Base-by-base conservation (phyloP, 2,113 vertebrate genomes). In the Microcebus griseorufus region DNA sequence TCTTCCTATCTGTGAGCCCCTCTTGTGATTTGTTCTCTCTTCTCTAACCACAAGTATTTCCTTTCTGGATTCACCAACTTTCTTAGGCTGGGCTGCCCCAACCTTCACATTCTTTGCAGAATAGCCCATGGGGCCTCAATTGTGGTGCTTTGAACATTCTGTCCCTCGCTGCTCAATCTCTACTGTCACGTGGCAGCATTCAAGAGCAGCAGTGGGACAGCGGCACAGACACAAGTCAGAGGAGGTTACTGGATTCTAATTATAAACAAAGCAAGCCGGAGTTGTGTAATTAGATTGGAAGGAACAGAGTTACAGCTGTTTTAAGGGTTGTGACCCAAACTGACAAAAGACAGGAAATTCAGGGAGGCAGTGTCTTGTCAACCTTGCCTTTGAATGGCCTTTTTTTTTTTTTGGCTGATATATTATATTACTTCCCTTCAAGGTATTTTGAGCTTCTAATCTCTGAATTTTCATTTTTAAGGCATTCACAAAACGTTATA, bases 391-490 rank as follows among this genome's bases (percentile, higher is more conserved):
- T 90, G 62, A 85, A 42, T 88, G 73, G 42, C 76, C 42, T 79
- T 64, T n/a, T 60, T 60, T 60, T 58, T 62, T 60, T 76, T n/a
- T 58, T 60, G 51, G 5, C 75, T 97, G 75, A 95, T 94, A 73
- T 18, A 91, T 96, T 94, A 73, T 18, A 89, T 96, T 67, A 9
- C 42, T 96, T 27, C 45, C 87, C 65, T 90, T 97, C 76, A 97
- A 97, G 82, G 95, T 72, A 96, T 81, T 97, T 96, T 96, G 88
- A 96, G 45, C 75, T 96, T 97, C 75, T 98, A 97, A 97, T 96
- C 97, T 97, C 72, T 80, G 92, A 94, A 94, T 97, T 97, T 97
- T 96, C 34, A 8, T 72, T 97, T 97, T 92, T 97, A 95, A 97
- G 72, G 48, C 39, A 94, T 96, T 97, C 51, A 95, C 23, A 94